These are phyloP conservation scores for Cepaea nemoralis DNA, from an alignment of 1,140 invertebrate species.

Conservation along the genomic window DNA sequence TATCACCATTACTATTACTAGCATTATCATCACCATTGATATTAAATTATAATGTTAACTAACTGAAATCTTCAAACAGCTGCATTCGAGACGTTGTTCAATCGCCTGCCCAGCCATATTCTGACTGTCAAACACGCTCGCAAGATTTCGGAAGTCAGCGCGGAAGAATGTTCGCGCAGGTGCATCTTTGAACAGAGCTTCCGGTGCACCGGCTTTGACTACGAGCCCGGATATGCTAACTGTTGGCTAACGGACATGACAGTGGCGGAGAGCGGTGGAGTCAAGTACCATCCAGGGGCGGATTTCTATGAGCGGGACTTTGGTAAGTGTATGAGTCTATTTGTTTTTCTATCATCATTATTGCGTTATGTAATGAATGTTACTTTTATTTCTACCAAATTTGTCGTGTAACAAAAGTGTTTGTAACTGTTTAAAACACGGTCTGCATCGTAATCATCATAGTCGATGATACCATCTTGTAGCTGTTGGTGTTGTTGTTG, in stretches of 20 bases:
- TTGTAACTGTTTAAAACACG: too few relatives aligned
- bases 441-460: too few relatives aligned
- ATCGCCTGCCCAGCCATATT: slow-evolving; percentile 64
- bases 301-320: slow-evolving; percentile 64
- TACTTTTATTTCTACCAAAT: too few relatives aligned
- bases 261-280: slow-evolving; percentile 50
- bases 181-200: slow-evolving; percentile 67
- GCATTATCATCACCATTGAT: too few relatives aligned
- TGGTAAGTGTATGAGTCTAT: slow-evolving; percentile 49
- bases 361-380: too few relatives aligned
- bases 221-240: slow-evolving; percentile 51
- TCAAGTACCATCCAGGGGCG: slow-evolving; percentile 48
- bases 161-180: slow-evolving; percentile 65
- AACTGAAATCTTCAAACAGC: slow-evolving; percentile 50
- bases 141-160: slow-evolving; percentile 56
- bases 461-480: too few relatives aligned
- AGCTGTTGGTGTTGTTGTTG: too few relatives aligned
- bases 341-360: too few relatives aligned
- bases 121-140: slow-evolving; percentile 59
- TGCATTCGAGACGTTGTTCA: slow-evolving; percentile 60
- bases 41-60: too few relatives aligned
- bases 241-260: slow-evolving; percentile 64
- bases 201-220: slow-evolving; percentile 67
- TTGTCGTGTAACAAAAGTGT: too few relatives aligned
- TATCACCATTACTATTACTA: too few relatives aligned